These are phyloP conservation scores for Threskiornis aethiopicus DNA, from an alignment of 2,797 vertebrate genomes.

Conservation along the genomic window DNA sequence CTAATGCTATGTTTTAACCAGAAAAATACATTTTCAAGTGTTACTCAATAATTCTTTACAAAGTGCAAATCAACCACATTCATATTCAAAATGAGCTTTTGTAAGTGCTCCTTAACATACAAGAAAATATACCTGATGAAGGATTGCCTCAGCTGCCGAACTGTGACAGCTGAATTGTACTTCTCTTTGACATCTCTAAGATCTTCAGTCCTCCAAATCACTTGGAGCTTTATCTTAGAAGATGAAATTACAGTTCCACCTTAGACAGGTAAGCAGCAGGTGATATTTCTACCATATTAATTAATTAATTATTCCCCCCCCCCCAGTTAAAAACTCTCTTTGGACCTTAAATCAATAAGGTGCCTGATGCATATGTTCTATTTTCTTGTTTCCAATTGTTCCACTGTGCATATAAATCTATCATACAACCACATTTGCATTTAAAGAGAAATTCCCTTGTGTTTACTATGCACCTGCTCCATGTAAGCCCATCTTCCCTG, in stretches of 20 bases:
- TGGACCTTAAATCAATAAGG: constrained; percentile 47
- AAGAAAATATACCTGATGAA: neutral
- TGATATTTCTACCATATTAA: constrained; percentile 24
- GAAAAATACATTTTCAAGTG: neutral
- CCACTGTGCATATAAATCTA: constrained; percentile 15
- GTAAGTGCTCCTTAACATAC: neutral
- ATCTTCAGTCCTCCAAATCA: neutral
- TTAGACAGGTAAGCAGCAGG: neutral
- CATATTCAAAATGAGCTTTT: neutral
- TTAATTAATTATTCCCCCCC: neutral
- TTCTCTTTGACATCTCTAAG: neutral
- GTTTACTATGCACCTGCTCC: constrained; percentile 63
- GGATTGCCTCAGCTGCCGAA: neutral
- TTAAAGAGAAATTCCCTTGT: constrained; percentile 56
- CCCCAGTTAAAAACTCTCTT: neutral
- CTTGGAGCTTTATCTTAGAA: neutral
- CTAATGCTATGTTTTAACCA: neutral
- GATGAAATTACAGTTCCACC: neutral
- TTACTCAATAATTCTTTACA: neutral
- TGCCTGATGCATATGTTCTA: constrained; percentile 16
- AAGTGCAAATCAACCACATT: neutral
- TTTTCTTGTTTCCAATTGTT: constrained; percentile 17
- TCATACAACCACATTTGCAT: constrained; percentile 23
- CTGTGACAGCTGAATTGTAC: neutral
- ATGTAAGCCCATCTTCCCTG: constrained; percentile 46